Base-by-base conservation (phyloP, 2,113 vertebrate species). In the Physeter macrocephalus region DNA sequence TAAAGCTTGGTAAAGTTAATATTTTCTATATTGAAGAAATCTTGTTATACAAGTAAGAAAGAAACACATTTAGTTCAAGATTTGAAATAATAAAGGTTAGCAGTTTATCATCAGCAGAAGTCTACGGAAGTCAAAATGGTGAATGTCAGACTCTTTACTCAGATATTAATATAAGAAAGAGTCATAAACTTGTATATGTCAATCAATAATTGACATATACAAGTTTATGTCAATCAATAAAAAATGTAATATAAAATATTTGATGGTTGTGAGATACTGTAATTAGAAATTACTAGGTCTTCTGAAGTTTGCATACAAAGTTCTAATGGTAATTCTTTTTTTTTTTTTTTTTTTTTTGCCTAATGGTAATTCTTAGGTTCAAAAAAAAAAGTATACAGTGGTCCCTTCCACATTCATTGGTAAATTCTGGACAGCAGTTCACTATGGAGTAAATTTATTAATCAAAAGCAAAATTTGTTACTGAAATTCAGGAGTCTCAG, bases 11-110 rank as follows among this genome's bases (percentile, higher is more conserved):
- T 78, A 83, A 85, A 85, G 62, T 81, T 95, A 96, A 12, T 78
- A 94, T 85, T 96, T 81, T 83, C 88, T 72, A n/a, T 78, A 52
- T 62, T 94, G 64, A 93, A 88, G 72, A 94, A 34, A 85, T 71
- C 46, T 94, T 90, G 29, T 90, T 90, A 77, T 15, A 81, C 10
- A 67, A 93, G 72, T 75, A 93, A 69, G 34, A 75, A 92, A 54
- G n/a, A 54, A 69, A 46, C 21, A 84, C 13, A 85, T 61, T 49
- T 89, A 94, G 62, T 67, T 95, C 69, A 74, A 92, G 36, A 59
- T 74, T 61, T 81, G 49, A 97, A 96, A 85, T 77, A 93, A 93
- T 67, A 95, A 88, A 69, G 20, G 57, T 94, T 85, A 90, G 43
- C 52, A 92, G 49, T 2, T 69, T 69, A 71, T 64, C 57, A 77